Percentiles rank a stretch among this genome's conserved stretches.
phyloP scores from a whole-genome alignment of 2,797 vertebrate genomes.

The Yasuhikotakia modesta region DNA sequence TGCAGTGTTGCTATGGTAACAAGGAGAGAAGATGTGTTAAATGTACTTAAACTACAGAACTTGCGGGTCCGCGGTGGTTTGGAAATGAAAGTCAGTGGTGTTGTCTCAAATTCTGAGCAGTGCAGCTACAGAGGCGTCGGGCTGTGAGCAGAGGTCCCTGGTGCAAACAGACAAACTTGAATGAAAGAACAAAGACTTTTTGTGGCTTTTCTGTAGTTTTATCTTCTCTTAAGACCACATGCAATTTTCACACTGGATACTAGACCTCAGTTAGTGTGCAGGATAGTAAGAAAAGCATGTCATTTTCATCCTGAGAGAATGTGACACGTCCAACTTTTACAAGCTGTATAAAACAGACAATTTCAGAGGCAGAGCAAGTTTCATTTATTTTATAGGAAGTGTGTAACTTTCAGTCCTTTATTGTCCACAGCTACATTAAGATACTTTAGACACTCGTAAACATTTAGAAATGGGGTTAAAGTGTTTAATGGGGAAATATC shows the following conservation, averaged over 20 bases:
- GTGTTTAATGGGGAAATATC: too few relatives aligned
- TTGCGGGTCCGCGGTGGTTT: background rate
- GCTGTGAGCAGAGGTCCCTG: background rate
- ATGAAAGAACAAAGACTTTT: background rate
- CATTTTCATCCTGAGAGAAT: background rate
- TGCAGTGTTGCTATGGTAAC: constrained; percentile 45
- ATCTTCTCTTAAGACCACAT: constrained; percentile 1
- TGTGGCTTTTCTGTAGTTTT: background rate
- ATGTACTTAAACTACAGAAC: background rate
- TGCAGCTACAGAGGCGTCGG: background rate
- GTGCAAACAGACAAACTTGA: background rate
- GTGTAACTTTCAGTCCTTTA: background rate
- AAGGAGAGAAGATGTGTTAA: constrained; percentile 9
- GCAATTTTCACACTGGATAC: background rate
- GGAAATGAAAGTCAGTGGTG: background rate
- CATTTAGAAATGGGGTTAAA: too few relatives aligned
- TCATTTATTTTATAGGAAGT: background rate
- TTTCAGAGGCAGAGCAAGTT: background rate
- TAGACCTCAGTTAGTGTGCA: constrained; percentile 14
- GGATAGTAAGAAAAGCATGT: background rate
- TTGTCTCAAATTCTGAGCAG: background rate
- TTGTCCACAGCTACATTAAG: background rate
- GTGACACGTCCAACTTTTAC: constrained; percentile 29
- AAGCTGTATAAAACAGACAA: constrained; percentile 31
- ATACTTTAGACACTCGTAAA: too few relatives aligned